Evolutionary conservation across 1,140 invertebrate species (phyloP), one percentile per base, ranked within the genome.

Genomic region (Alviniconcha marisindica): DNA sequence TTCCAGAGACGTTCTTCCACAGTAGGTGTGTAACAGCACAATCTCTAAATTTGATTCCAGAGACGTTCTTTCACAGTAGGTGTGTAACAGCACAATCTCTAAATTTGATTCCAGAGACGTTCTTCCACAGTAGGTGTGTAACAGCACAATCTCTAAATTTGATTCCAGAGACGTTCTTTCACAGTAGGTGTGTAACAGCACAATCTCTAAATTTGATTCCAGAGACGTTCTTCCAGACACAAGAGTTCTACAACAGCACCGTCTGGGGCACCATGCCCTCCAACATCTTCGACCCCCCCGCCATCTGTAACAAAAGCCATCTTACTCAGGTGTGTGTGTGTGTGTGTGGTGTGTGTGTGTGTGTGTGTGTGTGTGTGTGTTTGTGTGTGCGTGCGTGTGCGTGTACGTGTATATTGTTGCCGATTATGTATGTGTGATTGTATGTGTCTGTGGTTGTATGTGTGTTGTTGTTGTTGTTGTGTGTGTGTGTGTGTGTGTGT

Each of bases 211-310:
- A 10, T 18, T 48, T 48, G 7, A 48, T 48, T 48, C 5, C 36
- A 69, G n/a, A 69, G 66, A 51, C n/a, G 2, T 38, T 33, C 28
- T 78, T 60, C 44, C 42, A 56, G 48, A 28, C 42, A 24, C 18
- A 21, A 18, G 48, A 79, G 28, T 79, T 60, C 40, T 60, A 56
- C 51, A 60, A 42, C 38, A 79, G 38, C 77, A 40, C 36, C n/a
- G 60, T 33, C 15, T 60, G 33, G 60, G 77, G 51, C 33, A 38
- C 28, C 21, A 38, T 79, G 15, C 40, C 33, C 36, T 21, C 60
- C 33, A 54, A 36, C 21, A 56, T 40, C 42, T 56, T 78, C 12
- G 21, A 51, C 33, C 76, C 56, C 10, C 36, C 76, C 14, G 31
- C 15, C 15, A 38, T 56, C 48, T 78, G 48, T 60, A 18, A 36